Base-by-base conservation (phyloP, 2,888 invertebrate species). In the Heliconius sara region DNA sequence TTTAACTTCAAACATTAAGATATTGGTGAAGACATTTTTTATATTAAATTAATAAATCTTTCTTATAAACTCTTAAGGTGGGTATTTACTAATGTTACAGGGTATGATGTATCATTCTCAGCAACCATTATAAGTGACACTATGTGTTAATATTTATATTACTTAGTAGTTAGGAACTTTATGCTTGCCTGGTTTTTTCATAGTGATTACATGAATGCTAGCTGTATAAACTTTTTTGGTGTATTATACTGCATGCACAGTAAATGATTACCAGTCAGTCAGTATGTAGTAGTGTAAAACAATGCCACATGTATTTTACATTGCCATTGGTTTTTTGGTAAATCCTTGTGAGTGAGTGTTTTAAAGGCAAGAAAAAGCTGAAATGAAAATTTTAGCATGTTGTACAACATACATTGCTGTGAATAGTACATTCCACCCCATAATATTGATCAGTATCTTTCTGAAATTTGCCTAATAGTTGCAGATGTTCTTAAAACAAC, bases 21-120 rank as follows among this genome's bases (percentile, higher is more conserved):
- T 86, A 90, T 86, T 85, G 88, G 87, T 89, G 88, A 90, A 87
- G 88, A 25, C 43, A 87, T 87, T 89, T 90, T 89, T 91, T 88
- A 90, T 88, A 87, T 89, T 91, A 90, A 91, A 91, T 89, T 85
- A 92, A 89, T 88, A 85, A 88, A 89, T 87, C 86, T 85, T 84
- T 85, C 85, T 83, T 83, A 84, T 87, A 84, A 72, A 72, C 52
- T 72, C 72, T 57, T 57, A 57, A 22, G 9, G n/a, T n/a, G n/a
- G 10, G 10, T 60, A n/a, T n/a, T n/a, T n/a, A 60, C 60, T 12
- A 60, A n/a, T 60, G 10, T 60, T 60, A 60, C 60, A n/a, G n/a
- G n/a, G 60, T 60, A 12, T 60, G 12, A 12, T 60, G 12, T 60
- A 60, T 1, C 3, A 60, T 60, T n/a, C 9, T n/a, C 22, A n/a